These are phyloP conservation scores for Nomada ferruginata DNA, from an alignment of 2,888 invertebrate species.

Conservation along the genomic window DNA sequence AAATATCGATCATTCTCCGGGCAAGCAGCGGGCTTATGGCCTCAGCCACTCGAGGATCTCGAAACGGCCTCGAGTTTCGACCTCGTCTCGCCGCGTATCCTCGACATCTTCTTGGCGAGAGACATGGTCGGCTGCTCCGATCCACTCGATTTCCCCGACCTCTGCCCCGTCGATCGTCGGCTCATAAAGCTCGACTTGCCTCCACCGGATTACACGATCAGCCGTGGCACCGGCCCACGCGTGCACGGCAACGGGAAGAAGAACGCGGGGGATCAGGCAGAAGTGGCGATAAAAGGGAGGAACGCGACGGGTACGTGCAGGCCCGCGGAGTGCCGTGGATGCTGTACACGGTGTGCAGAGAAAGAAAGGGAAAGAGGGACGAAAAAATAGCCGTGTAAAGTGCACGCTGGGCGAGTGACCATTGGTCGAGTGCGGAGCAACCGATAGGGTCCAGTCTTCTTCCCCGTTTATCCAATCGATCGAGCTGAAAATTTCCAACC, in stretches of 20 bases:
- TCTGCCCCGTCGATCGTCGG: not conserved
- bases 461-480: slow-evolving; percentile 79
- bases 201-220: slow-evolving; percentile 11
- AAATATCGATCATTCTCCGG: slow-evolving; percentile 56
- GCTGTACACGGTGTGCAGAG: not conserved
- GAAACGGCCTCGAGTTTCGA: not conserved
- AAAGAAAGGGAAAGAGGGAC: not conserved
- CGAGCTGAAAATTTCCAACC: slow-evolving; percentile 79
- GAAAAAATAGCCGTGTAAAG: slow-evolving; percentile 71
- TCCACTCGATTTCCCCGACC: not conserved
- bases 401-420: slow-evolving; percentile 64
- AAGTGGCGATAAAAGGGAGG: slow-evolving; percentile 26
- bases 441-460: slow-evolving; percentile 71
- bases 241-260: not conserved
- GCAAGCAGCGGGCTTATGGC: slow-evolving; percentile 12
- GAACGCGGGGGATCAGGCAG: not conserved
- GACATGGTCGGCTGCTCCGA: slow-evolving; percentile 14
- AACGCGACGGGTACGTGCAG: not conserved
- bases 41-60: slow-evolving; percentile 29
- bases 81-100: not conserved
- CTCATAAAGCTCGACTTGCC: slow-evolving; percentile 45
- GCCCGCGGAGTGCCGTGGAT: not conserved
- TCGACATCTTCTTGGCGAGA: slow-evolving; percentile 22
- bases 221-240: not conserved
- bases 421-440: slow-evolving; percentile 66